Conservation (phyloP, 2,797 vertebrate species). For the Ateles fusciceps region DNA sequence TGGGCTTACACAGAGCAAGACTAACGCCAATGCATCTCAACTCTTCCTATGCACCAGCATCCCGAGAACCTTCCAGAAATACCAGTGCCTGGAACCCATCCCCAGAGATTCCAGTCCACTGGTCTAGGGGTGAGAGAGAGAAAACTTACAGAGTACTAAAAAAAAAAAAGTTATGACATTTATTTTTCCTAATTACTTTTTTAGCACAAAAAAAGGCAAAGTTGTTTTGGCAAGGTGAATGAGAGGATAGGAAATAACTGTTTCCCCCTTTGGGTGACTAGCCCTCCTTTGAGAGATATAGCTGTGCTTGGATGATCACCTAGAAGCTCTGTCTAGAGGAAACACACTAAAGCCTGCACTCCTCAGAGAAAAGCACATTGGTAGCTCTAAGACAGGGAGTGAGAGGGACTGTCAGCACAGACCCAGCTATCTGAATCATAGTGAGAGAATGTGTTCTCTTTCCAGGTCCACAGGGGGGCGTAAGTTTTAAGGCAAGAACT, state of each 20-base stretch:
- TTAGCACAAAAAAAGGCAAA: background rate
- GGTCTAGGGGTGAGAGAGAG: background rate
- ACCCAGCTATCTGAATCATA: background rate
- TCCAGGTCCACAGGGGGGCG: too few relatives aligned
- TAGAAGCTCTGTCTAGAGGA: background rate
- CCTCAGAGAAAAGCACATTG: background rate
- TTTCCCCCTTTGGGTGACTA: background rate
- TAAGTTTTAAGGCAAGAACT: too few relatives aligned
- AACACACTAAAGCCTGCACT: background rate
- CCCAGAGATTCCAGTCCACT: background rate
- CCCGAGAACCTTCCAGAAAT: background rate
- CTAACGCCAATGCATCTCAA: too few relatives aligned
- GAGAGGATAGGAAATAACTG: background rate
- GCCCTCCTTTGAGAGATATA: background rate
- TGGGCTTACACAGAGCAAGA: background rate
- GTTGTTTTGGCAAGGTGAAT: background rate
- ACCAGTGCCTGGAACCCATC: background rate
- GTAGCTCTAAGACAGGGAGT: background rate
- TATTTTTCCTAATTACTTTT: background rate
- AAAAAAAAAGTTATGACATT: background rate
- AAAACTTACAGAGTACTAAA: background rate
- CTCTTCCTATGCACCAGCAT: background rate
- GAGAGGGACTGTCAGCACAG: accelerated
- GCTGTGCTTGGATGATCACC: background rate
- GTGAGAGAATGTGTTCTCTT: too few relatives aligned